Evolutionary conservation across 2,797 vertebrate species (phyloP).

Genomic region (Clamator glandarius): DNA sequence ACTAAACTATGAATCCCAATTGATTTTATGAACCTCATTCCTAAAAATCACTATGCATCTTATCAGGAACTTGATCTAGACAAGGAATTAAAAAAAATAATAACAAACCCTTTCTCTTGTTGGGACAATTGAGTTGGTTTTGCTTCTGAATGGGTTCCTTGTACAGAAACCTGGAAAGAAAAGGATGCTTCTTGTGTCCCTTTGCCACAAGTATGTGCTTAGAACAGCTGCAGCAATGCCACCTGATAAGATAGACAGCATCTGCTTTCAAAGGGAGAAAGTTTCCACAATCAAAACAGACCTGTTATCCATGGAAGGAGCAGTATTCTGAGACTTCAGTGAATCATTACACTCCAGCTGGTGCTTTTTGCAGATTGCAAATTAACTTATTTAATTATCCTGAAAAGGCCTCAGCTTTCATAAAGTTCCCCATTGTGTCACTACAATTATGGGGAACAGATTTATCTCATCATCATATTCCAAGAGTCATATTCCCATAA

Average conservation of each 20-base stretch:
- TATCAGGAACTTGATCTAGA: not conserved
- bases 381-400: conserved; percentile 67
- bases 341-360: conserved; percentile 47
- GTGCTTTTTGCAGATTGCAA: conserved; percentile 61
- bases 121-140: not conserved
- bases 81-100: not conserved
- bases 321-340: conserved; percentile 13
- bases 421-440: conserved; percentile 41
- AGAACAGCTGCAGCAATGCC: conserved; percentile 12
- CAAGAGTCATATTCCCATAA: conserved; percentile 14
- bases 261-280: conserved; percentile 8
- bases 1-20: not conserved
- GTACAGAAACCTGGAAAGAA: not conserved
- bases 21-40: not conserved
- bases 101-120: not conserved
- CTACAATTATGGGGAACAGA: conserved; percentile 47
- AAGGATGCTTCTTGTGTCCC: not conserved
- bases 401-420: conserved; percentile 56
- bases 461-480: conserved; percentile 51
- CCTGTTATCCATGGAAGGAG: conserved; percentile 16
- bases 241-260: not conserved
- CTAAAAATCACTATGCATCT: not conserved
- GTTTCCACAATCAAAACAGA: conserved; percentile 15
- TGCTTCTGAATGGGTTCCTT: not conserved
- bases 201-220: not conserved